Conservation (phyloP, 2,797 vertebrate genomes). For the Lophura swinhoii region DNA sequence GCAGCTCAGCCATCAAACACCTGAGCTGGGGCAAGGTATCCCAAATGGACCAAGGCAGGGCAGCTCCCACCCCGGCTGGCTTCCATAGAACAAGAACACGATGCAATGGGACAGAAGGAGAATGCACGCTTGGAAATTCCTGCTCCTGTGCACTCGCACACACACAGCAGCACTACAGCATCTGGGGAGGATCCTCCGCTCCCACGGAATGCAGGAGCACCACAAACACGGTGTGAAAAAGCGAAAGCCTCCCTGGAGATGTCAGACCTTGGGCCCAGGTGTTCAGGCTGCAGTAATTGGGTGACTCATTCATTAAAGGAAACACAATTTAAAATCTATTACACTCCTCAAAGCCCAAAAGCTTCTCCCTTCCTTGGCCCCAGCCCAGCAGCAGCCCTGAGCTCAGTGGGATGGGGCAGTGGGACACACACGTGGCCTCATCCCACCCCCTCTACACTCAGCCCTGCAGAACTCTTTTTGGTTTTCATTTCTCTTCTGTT, state of each 20-base stretch:
- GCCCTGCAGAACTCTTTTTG: background rate
- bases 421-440: background rate
- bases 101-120: background rate
- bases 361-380: constrained; percentile 52
- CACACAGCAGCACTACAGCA: background rate
- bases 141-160: background rate
- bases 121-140: rapidly evolving
- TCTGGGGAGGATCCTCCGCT: background rate
- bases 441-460: background rate
- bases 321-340: constrained; percentile 76
- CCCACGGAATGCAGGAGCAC: constrained; percentile 39
- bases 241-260: constrained; percentile 66
- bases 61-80: background rate
- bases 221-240: constrained; percentile 72
- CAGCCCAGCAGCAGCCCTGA: constrained; percentile 29
- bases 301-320: constrained; percentile 75
- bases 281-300: constrained; percentile 67
- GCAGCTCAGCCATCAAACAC: rapidly evolving
- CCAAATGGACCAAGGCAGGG: background rate
- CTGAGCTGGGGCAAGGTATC: background rate
- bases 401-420: background rate
- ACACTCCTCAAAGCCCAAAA: constrained; percentile 65
- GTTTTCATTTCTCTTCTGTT: background rate
- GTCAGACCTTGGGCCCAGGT: constrained; percentile 63
- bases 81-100: background rate